phyloP scores from a whole-genome alignment of 2,888 invertebrate genomes.

The Tanaodytes sp. region DNA sequence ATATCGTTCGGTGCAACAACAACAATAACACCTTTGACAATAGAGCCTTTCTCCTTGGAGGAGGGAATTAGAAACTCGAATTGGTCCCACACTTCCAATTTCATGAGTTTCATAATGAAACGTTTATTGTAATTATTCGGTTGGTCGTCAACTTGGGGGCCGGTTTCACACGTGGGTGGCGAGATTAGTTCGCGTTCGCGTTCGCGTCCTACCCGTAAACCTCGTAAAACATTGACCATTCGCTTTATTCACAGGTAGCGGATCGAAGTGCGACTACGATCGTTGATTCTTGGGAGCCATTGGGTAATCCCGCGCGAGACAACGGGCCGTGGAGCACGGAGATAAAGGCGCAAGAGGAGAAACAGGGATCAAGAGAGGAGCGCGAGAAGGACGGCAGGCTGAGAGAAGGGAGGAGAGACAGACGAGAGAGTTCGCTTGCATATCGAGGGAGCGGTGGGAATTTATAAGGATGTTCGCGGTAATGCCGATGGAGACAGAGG shows the following conservation, averaged over 20 bases:
- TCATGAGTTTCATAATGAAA: too few relatives aligned
- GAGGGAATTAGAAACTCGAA: too few relatives aligned
- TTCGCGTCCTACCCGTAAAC: constrained; percentile 36
- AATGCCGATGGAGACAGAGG: constrained; percentile 73
- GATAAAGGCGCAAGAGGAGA: constrained; percentile 55
- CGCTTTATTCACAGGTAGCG: constrained; percentile 54
- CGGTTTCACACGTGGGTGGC: constrained; percentile 37
- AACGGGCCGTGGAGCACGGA: constrained; percentile 45
- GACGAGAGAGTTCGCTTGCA: constrained; percentile 59
- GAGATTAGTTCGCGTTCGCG: constrained; percentile 7
- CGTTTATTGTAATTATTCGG: too few relatives aligned
- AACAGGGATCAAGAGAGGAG: constrained; percentile 45
- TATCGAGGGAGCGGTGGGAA: constrained; percentile 71
- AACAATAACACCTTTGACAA: too few relatives aligned
- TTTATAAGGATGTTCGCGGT: constrained; percentile 74
- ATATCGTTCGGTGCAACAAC: too few relatives aligned
- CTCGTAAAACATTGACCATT: constrained; percentile 51
- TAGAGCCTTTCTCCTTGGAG: too few relatives aligned
- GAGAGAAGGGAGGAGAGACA: constrained; percentile 57
- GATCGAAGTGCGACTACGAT: constrained; percentile 55
- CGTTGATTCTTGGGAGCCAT: constrained; percentile 62
- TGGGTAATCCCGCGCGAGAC: constrained; percentile 52
- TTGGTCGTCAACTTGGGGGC: constrained; percentile 11
- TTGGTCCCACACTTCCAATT: too few relatives aligned
- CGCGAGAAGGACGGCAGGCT: constrained; percentile 54